These are phyloP conservation scores for Anastatus disparis DNA, from an alignment of 1,140 invertebrate species.

Conservation along the genomic window DNA sequence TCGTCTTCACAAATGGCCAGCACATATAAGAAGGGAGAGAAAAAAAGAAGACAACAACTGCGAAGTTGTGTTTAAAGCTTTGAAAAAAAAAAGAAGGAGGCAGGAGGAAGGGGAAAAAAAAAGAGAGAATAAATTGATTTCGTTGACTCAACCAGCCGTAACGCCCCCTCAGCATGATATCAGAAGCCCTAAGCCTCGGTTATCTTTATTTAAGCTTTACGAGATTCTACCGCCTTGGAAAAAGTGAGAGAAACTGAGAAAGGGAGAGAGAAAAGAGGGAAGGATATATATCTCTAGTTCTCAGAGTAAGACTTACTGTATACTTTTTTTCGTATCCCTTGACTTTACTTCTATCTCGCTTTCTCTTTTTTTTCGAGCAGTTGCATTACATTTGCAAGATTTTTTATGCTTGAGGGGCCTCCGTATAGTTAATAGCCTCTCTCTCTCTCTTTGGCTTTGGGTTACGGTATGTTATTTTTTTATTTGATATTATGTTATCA, in stretches of 20 bases:
- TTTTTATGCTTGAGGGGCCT: conserved; percentile 1
- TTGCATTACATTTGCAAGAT: conserved; percentile 31
- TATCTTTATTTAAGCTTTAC: conserved; percentile 68
- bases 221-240: conserved; percentile 56
- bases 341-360: not conserved
- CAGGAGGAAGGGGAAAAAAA: conserved; percentile 38
- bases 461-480: not conserved
- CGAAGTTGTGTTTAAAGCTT: too few species aligned
- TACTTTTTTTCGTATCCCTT: not conserved
- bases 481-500: conserved; percentile 21
- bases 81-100: too few species aligned
- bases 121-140: conserved; percentile 67
- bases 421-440: not conserved
- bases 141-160: conserved; percentile 66
- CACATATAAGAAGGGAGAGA: too few species aligned
- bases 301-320: not conserved
- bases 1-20: too few species aligned
- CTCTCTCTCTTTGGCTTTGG: conserved; percentile 18
- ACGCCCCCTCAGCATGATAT: conserved; percentile 65
- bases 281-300: conserved; percentile 19
- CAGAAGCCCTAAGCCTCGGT: conserved; percentile 63
- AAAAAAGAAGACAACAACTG: too few species aligned
- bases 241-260: conserved; percentile 25
- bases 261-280: not conserved
- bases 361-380: not conserved